Conservation (phyloP, 2,113 vertebrate species). For the Pomatorhinus ruficollis region DNA sequence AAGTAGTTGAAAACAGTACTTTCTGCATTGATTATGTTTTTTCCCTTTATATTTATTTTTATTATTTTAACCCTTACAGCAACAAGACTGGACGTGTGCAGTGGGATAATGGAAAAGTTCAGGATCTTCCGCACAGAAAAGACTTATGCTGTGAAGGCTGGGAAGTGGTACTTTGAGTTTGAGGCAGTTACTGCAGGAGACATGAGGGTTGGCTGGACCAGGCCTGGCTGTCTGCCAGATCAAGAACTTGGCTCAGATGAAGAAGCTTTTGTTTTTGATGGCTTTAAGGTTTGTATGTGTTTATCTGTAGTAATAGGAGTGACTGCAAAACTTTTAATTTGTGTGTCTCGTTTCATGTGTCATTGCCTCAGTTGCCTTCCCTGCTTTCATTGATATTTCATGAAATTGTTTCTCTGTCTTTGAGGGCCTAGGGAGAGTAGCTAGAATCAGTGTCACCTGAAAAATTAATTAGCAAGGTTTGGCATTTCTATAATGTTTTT, state of each 20-base stretch:
- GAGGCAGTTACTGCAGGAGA: constrained; percentile 90
- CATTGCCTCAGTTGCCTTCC: neutral
- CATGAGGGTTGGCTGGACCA: constrained; percentile 94
- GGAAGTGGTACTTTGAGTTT: constrained; percentile 96
- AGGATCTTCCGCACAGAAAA: constrained; percentile 96
- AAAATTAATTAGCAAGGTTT: neutral
- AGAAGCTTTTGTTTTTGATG: constrained; percentile 93
- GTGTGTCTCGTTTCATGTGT: neutral
- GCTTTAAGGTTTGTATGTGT: constrained; percentile 86
- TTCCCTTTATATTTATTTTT: neutral
- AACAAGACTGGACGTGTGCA: constrained; percentile 75
- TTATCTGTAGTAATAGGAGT: neutral
- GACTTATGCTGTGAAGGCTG: constrained; percentile 87
- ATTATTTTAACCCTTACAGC: constrained; percentile 62
- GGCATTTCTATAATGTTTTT: neutral
- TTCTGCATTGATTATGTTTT: neutral
- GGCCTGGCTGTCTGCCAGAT: constrained; percentile 89
- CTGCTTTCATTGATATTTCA: neutral
- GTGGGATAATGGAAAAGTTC: constrained; percentile 84
- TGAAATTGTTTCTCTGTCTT: neutral
- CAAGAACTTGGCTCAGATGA: constrained; percentile 92
- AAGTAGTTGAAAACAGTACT: neutral
- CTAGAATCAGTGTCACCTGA: neutral
- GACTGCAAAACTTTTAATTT: neutral
- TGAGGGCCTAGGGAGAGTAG: neutral